phyloP scores from a whole-genome alignment of 1,140 invertebrate genomes.

The Drosophila pallidifrons region DNA sequence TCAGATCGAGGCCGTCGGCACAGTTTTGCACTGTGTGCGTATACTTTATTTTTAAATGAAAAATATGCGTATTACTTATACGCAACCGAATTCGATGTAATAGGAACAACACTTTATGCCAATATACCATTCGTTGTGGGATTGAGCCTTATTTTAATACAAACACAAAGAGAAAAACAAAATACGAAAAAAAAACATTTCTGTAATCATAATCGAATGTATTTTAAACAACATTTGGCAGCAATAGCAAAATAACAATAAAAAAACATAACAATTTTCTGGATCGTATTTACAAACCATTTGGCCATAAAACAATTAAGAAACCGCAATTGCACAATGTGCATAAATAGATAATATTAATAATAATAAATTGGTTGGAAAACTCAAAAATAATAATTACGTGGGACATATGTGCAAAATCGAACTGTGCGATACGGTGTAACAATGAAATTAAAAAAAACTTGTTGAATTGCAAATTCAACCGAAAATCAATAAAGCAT shows the following conservation, averaged over 20 bases:
- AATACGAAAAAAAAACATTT: neutral
- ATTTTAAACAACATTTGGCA: conserved; percentile 27
- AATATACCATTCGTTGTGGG: conserved; percentile 51
- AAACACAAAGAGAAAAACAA: neutral
- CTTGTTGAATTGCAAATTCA: conserved; percentile 37
- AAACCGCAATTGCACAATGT: conserved; percentile 21
- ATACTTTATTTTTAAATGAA: conserved; percentile 69
- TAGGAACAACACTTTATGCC: conserved; percentile 19
- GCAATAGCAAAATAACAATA: neutral
- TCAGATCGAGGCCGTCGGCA: conserved; percentile 31
- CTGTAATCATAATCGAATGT: conserved; percentile 10
- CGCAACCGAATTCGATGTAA: neutral
- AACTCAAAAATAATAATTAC: conserved; percentile 6
- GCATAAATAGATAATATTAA: conserved; percentile 17
- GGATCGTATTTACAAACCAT: conserved; percentile 12
- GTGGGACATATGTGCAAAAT: conserved; percentile 37
- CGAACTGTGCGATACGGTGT: conserved; percentile 1
- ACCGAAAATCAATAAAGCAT: conserved; percentile 15
- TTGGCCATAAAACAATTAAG: conserved; percentile 21
- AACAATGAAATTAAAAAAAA: conserved; percentile 6
- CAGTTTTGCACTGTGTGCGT: conserved; percentile 22
- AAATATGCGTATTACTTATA: conserved; percentile 36
- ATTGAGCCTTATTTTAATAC: conserved; percentile 57
- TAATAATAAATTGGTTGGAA: conserved; percentile 8
- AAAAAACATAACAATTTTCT: neutral